Conservation (phyloP, 23 tunicate genomes). For the Phallusia fumigata region DNA sequence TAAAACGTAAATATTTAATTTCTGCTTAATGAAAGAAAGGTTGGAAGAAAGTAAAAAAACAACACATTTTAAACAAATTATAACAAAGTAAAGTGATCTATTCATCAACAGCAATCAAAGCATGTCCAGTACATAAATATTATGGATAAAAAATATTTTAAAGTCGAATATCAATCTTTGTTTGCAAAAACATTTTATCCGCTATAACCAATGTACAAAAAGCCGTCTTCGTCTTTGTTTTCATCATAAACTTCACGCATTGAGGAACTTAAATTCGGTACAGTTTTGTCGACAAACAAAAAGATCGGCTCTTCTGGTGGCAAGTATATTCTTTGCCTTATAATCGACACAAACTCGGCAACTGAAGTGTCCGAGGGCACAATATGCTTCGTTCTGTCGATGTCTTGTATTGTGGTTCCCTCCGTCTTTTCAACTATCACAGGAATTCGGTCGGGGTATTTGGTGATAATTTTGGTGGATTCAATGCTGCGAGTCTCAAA, state of each 20-base stretch:
- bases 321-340: slow-evolving; percentile 92
- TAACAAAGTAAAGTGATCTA: not conserved
- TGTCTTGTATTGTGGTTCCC: slow-evolving; percentile 81
- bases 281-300: slow-evolving; percentile 91
- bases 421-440: slow-evolving; percentile 99
- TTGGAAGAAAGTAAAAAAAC: not conserved
- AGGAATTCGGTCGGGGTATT: slow-evolving; percentile 97
- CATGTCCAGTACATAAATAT: not conserved
- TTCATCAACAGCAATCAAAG: not conserved
- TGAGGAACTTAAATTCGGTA: slow-evolving; percentile 85
- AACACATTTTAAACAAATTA: not conserved
- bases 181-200: slow-evolving; percentile 93
- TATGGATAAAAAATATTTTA: not conserved
- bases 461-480: slow-evolving; percentile 79
- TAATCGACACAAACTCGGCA: slow-evolving; percentile 99
- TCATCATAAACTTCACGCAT: slow-evolving; percentile 92
- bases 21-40: not conserved
- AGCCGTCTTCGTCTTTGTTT: slow-evolving; percentile 99
- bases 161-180: not conserved
- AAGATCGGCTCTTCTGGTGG: slow-evolving; percentile 95
- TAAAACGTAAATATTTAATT: too few relatives aligned
- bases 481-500: slow-evolving; percentile 88
- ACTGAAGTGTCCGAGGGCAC: slow-evolving; percentile 98
- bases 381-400: slow-evolving; percentile 94
- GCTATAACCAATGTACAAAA: slow-evolving; percentile 94